phyloP scores from a whole-genome alignment of 64 coral and sea anemone genomes.

The Hydrozoanthus tunicans region DNA sequence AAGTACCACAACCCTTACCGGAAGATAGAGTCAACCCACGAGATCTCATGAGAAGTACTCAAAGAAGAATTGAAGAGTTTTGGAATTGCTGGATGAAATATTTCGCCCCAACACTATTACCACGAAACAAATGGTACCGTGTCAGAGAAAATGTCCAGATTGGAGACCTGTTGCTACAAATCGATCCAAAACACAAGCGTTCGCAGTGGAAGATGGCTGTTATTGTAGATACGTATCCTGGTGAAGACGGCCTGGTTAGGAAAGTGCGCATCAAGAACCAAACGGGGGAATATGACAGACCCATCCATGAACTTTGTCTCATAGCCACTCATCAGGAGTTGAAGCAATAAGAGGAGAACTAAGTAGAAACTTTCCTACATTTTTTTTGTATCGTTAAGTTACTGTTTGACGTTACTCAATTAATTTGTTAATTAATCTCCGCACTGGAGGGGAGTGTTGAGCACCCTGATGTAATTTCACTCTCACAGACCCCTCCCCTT shows the following conservation, averaged over 20 bases:
- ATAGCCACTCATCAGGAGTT: conserved; percentile 55
- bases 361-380: not conserved
- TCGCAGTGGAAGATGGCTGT: conserved; percentile 74
- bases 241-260: conserved; percentile 38
- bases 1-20: conserved; percentile 25
- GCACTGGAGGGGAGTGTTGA: conserved; percentile 72
- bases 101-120: conserved; percentile 54
- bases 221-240: conserved; percentile 41
- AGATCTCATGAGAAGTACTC: conserved; percentile 49
- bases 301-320: conserved; percentile 64
- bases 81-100: conserved; percentile 64
- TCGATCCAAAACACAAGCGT: conserved; percentile 52
- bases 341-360: conserved; percentile 24
- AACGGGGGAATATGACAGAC: conserved; percentile 61
- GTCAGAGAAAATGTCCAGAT: conserved; percentile 61
- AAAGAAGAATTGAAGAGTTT: conserved; percentile 58
- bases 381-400: conserved; percentile 43
- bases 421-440: conserved; percentile 60
- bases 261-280: conserved; percentile 53
- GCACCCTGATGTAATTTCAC: not conserved
- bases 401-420: conserved; percentile 72
- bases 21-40: conserved; percentile 70
- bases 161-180: conserved; percentile 63
- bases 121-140: conserved; percentile 63
- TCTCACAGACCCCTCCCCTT: not conserved